These are phyloP conservation scores for Rhabditoides inermis DNA, from an alignment of 2,888 invertebrate genomes.

Conservation along the genomic window DNA sequence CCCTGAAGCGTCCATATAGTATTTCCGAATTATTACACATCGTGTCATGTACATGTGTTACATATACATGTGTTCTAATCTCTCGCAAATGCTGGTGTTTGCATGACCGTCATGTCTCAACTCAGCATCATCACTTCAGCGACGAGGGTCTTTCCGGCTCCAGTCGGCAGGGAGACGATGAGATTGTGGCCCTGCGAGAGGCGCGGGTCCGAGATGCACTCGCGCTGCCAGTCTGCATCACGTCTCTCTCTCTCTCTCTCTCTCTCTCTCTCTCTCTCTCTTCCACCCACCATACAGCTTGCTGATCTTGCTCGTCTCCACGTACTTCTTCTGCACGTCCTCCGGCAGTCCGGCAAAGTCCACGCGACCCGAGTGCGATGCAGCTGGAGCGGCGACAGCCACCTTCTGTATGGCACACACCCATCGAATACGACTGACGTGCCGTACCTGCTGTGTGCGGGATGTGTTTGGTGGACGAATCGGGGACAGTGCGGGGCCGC, in stretches of 20 bases:
- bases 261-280: constrained; percentile 74
- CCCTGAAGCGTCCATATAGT: no score
- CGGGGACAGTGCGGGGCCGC: no score
- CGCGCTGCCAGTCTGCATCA: constrained; percentile 80
- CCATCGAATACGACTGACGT: no score
- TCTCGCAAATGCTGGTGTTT: not conserved
- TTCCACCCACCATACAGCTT: constrained; percentile 26
- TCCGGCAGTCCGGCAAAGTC: no score
- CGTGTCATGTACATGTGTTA: no score
- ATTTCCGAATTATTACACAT: not conserved
- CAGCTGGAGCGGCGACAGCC: no score
- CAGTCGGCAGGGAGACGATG: constrained; percentile 85
- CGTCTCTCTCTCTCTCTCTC: constrained; percentile 64
- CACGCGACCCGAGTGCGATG: no score
- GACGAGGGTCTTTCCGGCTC: constrained; percentile 92
- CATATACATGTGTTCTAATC: not conserved
- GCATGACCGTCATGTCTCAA: constrained; percentile 62
- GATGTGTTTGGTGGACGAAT: no score
- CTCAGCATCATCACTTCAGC: constrained; percentile 84
- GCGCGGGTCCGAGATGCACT: constrained; percentile 74
- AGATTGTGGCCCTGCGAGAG: constrained; percentile 69
- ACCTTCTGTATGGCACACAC: no score
- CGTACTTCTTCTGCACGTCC: constrained; percentile 20
- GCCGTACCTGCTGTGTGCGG: no score
- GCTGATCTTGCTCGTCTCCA: constrained; percentile 22